Evolutionary conservation across 2,888 invertebrate genomes (phyloP), one percentile per base, ranked within the genome.

Genomic region (Furcula furcula): DNA sequence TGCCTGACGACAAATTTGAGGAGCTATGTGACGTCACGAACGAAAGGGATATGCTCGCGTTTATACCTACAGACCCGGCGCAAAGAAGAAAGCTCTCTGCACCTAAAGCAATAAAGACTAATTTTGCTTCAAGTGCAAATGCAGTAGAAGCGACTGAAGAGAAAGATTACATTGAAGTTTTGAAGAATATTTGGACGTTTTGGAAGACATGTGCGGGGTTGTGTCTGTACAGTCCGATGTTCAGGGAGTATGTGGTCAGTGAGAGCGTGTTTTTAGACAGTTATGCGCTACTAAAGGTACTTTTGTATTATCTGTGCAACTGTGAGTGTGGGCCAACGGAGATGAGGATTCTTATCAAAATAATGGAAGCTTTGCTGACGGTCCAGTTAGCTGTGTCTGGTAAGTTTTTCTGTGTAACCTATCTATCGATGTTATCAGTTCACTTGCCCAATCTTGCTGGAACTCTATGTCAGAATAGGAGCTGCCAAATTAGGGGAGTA

Each of bases 201-300:
- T 91, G 91, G 91, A 79, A 78, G 61, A 83, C 82, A 1, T 89
- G 88, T 51, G 88, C 88, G 3, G 73, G 72, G 4, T 55, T 92
- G 26, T 90, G 90, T 19, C 57, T 91, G 29, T 90, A 87, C 66
- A 91, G 91, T 42, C 91, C 91, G 0, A 67, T 77, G 72, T 91
- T 92, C 51, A 76, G 91, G 1, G 58, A 65, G 49, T 74, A 80
- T 56, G 63, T 90, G 34, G 78, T 76, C 9, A 62, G 68, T 12
- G 82, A 87, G 63, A 31, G 58, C 0, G 75, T 84, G 55, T 66
- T 85, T 37, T 36, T 69, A 35, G 75, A 80, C 53, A 80, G 81
- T 39, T 81, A 74, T 44, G 76, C 75, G 35, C 51, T 90, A 56
- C 59, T 90, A 40, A 75, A 77, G 55, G 40, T 87, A 45, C 21